Evolutionary conservation across 2,113 vertebrate species (phyloP).

Genomic region (Gambusia holbrooki): DNA sequence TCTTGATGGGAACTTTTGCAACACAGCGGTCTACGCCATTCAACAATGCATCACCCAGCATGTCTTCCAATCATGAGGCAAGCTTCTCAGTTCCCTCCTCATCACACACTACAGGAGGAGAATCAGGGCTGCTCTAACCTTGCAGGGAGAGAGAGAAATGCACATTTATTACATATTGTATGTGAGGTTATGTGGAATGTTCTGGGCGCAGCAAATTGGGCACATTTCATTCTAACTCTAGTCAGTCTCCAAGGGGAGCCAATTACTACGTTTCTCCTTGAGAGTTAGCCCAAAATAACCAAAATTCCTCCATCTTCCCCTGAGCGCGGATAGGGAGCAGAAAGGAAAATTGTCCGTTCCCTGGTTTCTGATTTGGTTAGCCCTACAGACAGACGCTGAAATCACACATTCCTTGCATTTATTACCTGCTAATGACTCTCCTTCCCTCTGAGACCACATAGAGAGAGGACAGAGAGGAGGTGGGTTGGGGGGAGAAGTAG

Average conservation of each 20-base stretch:
- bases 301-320: constrained; percentile 47
- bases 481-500: background rate
- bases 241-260: constrained; percentile 63
- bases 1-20: constrained; percentile 58
- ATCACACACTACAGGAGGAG: constrained; percentile 41
- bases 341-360: constrained; percentile 55
- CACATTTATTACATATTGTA: constrained; percentile 64
- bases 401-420: constrained; percentile 60
- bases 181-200: constrained; percentile 52
- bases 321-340: constrained; percentile 21
- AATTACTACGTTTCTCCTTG: constrained; percentile 67
- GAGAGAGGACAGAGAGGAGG: constrained; percentile 9
- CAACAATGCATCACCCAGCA: constrained; percentile 65
- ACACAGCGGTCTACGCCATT: constrained; percentile 66
- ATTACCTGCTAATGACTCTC: constrained; percentile 72
- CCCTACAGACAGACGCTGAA: constrained; percentile 47
- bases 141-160: constrained; percentile 38
- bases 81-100: constrained; percentile 39
- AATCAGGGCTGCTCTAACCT: constrained; percentile 55
- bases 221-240: constrained; percentile 50
- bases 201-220: constrained; percentile 51
- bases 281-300: constrained; percentile 56
- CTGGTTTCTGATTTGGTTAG: constrained; percentile 45
- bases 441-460: constrained; percentile 40
- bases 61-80: constrained; percentile 53